Evolutionary conservation across 2,797 vertebrate species (phyloP).

Genomic region (Dendrocincla fuliginosa): DNA sequence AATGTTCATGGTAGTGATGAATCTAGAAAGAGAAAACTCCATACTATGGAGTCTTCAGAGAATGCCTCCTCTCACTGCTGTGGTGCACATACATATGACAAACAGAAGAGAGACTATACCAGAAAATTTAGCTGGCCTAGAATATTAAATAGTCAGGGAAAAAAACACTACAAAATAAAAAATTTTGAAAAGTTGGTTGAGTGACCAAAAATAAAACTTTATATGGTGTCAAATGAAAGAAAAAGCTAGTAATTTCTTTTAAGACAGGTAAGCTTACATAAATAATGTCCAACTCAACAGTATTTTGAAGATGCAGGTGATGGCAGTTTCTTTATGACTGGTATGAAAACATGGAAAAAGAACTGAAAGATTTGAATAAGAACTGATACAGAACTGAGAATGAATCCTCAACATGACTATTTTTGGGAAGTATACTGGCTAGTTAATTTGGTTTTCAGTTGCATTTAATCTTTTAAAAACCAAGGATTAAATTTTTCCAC

Average conservation of each 20-base stretch:
- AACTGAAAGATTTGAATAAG: background rate
- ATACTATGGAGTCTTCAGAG: background rate
- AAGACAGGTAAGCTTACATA: background rate
- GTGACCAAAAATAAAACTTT: background rate
- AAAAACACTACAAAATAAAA: rapidly evolving
- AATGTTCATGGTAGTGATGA: background rate
- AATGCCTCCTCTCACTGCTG: background rate
- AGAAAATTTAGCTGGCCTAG: background rate
- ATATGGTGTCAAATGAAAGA: background rate
- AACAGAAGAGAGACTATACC: background rate
- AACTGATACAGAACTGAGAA: background rate
- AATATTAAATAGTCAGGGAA: background rate
- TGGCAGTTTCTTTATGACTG: background rate
- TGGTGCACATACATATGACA: background rate
- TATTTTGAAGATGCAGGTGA: background rate
- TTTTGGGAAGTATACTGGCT: background rate
- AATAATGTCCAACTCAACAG: background rate
- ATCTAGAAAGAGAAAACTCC: background rate
- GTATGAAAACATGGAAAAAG: background rate
- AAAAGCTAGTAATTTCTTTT: background rate
- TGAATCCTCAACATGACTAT: background rate
- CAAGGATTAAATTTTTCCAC: background rate
- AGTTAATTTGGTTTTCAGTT: background rate
- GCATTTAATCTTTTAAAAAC: background rate
- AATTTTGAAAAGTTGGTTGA: background rate